Base-by-base conservation (phyloP, 1,140 invertebrate genomes). In the Diabrotica virgifera region DNA sequence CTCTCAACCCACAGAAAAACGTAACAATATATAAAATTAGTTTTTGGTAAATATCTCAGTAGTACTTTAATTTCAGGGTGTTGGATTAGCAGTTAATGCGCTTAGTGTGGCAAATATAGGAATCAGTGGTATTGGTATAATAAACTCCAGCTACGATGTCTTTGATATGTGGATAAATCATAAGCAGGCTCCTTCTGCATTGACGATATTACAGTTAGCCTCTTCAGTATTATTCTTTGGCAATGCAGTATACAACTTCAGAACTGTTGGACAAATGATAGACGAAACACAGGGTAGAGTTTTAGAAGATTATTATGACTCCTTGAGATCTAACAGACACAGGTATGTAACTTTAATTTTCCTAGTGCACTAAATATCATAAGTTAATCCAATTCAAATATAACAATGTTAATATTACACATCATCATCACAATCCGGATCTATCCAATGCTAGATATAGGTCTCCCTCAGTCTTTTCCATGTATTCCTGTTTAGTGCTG, bases 141-240 rank as follows among this genome's bases (percentile, higher is more conserved):
- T 58, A 10, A 79, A 78, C 65, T 72, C 74, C 0, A 63, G 55
- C 9, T 76, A 74, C 50, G 72, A 78, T 36, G 66, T 78, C 2
- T 14, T 71, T 9, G 56, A 68, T 37, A 55, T 72, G 46, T 75
- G 69, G 72, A 12, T 59, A 5, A 64, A 62, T 36, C 71, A 74
- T 59, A 65, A 75, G 9, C 46, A 70, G 60, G 56, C 52, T 11
- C 72, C 73, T 9, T 73, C 72, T 10, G 6, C 69, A 5, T 62
- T 79, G 8, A 70, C 72, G 2, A 66, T 79, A 11, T 57, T 80
- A 10, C 79, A 81, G 66, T 63, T 81, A 10, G 69, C 71, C 36
- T 73, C 80, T 5, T 79, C 79, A 8, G 52, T 79, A 36, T 64
- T 80, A 7, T 80, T 81, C 70, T 79, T 81, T 59, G 75, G 72